Percentiles rank a stretch among this genome's conserved stretches.
Evolutionary conservation across 92 coral and sea anemone genomes (phyloP).

Genomic region (Metridium senile): DNA sequence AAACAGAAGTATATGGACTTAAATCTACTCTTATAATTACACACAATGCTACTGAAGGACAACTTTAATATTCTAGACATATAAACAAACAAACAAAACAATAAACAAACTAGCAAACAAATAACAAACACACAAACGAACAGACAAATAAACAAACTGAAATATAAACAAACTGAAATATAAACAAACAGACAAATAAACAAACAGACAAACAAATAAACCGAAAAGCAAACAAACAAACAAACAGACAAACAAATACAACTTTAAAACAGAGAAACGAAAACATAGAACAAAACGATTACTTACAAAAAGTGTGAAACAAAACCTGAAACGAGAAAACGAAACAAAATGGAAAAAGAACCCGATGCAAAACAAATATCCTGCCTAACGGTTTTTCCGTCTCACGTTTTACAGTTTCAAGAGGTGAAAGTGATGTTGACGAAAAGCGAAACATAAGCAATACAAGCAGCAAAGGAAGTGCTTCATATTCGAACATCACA

Average conservation of each 20-base stretch:
- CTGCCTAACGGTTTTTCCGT: too few species aligned
- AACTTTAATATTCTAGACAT: background rate
- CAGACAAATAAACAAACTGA: background rate
- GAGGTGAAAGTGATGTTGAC: conserved; percentile 51
- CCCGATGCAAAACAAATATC: too few species aligned
- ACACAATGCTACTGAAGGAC: too few species aligned
- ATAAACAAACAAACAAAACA: background rate
- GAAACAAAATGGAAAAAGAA: too few species aligned
- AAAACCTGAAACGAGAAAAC: too few species aligned
- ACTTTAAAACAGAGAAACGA: too few species aligned
- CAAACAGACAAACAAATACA: too few species aligned
- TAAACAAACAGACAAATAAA: background rate
- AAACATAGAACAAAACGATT: too few species aligned
- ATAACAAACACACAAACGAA: background rate
- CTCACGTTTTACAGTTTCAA: conserved; percentile 34
- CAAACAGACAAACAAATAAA: background rate
- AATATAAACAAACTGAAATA: background rate
- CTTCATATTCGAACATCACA: background rate
- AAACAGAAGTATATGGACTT: too few species aligned
- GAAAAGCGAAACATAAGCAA: conserved; percentile 53
- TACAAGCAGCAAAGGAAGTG: conserved; percentile 38
- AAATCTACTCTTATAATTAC: too few species aligned
- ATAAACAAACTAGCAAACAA: background rate
- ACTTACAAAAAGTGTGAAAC: too few species aligned
- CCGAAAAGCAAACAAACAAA: background rate